Base-by-base conservation (phyloP, 1,140 invertebrate species). In the Bombus waltoni region DNA sequence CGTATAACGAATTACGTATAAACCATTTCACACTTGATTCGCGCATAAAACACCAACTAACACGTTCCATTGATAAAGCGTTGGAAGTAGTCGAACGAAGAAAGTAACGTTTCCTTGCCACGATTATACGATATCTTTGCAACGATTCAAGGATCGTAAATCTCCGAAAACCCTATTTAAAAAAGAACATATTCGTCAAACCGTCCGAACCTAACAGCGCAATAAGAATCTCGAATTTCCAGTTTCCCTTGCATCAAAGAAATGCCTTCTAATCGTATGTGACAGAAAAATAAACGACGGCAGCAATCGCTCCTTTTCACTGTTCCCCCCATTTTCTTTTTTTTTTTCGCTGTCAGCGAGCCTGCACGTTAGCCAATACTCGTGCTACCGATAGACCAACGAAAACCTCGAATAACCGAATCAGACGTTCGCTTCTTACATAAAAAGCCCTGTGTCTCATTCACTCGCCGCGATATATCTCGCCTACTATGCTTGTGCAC, bases 401-500 rank as follows among this genome's bases (percentile, higher is more conserved):
- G 76, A 71, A 53, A 71, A 81, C 18, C 18, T n/a, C 42, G 65
- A 70, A 71, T 53, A 42, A n/a, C 25, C 57, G 57, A 59, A 73
- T 65, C 76, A 42, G 42, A 47, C 68, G 65, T 59, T 78, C 72
- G 44, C 40, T 66, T 42, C 72, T 77, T 74, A 76, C 71, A 42
- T 59, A 77, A 77, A 77, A 53, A 77, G 75, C 38, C 25, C 13
- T 77, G 75, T 77, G 75, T 77, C 82, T 73, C 62, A 42, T 81
- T 81, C 79, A 75, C 65, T 71, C 65, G 25, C 25, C 15, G 59
- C 59, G 59, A 62, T 42, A 40, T 75, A 59, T 78, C 84, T 80
- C 77, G n/a, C 15, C n/a, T 18, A 8, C n/a, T 18, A 8, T 32
- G 59, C 10, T 62, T n/a, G 59, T 62, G 3, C 59, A 9, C 42